Percentiles rank a stretch among this genome's conserved stretches.
Conservation (phyloP, 2,888 invertebrate species). For the Scotopteryx bipunctaria region DNA sequence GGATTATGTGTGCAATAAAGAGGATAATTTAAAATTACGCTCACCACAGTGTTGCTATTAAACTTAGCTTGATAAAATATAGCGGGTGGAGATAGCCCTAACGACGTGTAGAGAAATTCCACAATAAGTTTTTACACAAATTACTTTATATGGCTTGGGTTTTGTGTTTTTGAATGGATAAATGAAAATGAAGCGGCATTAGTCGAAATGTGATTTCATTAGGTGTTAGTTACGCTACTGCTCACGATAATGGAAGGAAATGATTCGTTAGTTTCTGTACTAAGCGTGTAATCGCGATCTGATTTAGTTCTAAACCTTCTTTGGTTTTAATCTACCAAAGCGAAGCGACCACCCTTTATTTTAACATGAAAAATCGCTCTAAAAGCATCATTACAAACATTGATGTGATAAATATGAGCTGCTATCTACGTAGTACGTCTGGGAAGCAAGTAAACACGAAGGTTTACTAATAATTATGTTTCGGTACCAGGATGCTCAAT, state of each 20-base stretch:
- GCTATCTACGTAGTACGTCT: too few species aligned
- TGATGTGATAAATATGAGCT: too few species aligned
- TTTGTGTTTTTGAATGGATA: not conserved
- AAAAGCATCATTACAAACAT: too few species aligned
- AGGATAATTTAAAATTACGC: conserved; percentile 74
- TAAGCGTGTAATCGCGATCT: conserved; percentile 65
- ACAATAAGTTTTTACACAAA: not conserved
- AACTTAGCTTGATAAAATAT: conserved; percentile 56
- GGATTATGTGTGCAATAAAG: conserved; percentile 73
- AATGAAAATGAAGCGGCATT: conserved; percentile 7
- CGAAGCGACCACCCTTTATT: conserved; percentile 50
- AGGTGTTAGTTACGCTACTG: conserved; percentile 32
- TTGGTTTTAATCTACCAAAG: conserved; percentile 40
- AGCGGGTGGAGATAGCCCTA: conserved; percentile 11
- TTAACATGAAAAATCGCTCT: conserved; percentile 1
- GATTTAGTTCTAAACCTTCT: conserved; percentile 55
- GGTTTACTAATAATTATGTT: too few species aligned
- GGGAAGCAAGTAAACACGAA: too few species aligned
- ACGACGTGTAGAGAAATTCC: conserved; percentile 9
- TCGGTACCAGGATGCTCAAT: too few species aligned
- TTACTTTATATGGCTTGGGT: not conserved
- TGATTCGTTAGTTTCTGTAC: conserved; percentile 60
- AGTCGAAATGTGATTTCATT: conserved; percentile 24
- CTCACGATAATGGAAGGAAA: conserved; percentile 61
- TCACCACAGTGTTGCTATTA: conserved; percentile 67